These are phyloP conservation scores for Hemistola chrysoprasaria DNA, from an alignment of 2,888 invertebrate genomes.

Conservation along the genomic window DNA sequence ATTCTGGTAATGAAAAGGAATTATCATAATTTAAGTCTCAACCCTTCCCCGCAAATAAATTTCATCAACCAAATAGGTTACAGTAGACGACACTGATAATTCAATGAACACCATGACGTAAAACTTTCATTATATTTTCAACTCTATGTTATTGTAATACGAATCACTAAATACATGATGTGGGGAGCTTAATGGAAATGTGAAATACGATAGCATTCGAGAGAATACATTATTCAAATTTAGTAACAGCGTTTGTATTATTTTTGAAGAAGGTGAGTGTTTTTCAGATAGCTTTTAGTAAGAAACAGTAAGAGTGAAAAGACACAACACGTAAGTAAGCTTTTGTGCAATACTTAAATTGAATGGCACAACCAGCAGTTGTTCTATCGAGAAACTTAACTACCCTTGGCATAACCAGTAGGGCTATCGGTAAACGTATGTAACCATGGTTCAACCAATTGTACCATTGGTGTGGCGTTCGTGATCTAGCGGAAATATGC, in stretches of 20 bases:
- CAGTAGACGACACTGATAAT: conserved; percentile 46
- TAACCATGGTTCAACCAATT: too few relatives aligned
- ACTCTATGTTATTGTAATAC: conserved; percentile 24
- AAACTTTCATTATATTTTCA: conserved; percentile 18
- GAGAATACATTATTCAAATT: conserved; percentile 71
- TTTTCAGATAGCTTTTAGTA: conserved; percentile 6
- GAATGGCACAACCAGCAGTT: too few relatives aligned
- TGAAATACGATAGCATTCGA: conserved; percentile 66
- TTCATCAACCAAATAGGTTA: conserved; percentile 44
- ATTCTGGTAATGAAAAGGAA: not conserved
- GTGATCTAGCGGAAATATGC: too few relatives aligned
- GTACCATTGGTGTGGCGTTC: too few relatives aligned
- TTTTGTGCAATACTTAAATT: too few relatives aligned
- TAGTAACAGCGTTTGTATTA: conserved; percentile 55
- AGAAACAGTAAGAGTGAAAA: not conserved
- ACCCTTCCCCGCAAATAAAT: conserved; percentile 44
- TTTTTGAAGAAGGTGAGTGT: conserved; percentile 37
- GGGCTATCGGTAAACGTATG: too few relatives aligned
- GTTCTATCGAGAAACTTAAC: too few relatives aligned
- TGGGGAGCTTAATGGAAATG: conserved; percentile 63
- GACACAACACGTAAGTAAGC: not conserved
- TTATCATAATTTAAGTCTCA: conserved; percentile 20
- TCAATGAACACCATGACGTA: conserved; percentile 39
- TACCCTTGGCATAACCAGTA: too few relatives aligned
- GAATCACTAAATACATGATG: conserved; percentile 28